Evolutionary conservation across 1,140 invertebrate genomes (phyloP), one percentile per base, ranked within the genome.

Genomic region (Bacillus rossius): DNA sequence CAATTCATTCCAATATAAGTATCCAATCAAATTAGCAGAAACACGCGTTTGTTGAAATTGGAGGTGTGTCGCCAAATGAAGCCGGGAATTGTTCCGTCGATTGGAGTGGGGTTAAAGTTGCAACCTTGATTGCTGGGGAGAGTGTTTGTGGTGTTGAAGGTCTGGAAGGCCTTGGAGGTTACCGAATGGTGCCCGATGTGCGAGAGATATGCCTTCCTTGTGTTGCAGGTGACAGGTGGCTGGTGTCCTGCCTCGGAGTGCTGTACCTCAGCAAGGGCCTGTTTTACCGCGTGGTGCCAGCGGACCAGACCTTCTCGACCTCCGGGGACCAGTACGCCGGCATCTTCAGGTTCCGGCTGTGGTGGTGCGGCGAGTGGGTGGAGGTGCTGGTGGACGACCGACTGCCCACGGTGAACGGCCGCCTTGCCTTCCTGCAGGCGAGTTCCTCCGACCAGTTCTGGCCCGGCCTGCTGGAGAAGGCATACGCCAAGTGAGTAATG

Each of bases 341-440:
- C 1, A 83, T 96, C 13, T 97, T 96, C 75, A 84, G 91, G 63
- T 99, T 99, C 77, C 84, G 92, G 0, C 73, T 97, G 16, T 97
- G 94, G 93, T 95, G 93, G 89, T 95, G 92, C 66, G 94, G 94
- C 0, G 87, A 95, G 71, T 97, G 94, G 96, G 85, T 90, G 14
- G 94, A 98, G 69, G 94, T 99, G 1, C 76, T 96, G 14, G 91
- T 99, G 16, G 96, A 99, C 75, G 96, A 99, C 73, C 81, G 94
- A 16, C 79, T 99, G 43, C 96, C 96, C 0, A 96, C 94, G 0
- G 91, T 96, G 58, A 87, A 94, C 67, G 92, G 91, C 2, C 84
- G 89, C 64, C 77, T 99, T 43, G 90, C 95, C 7, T 99, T 98
- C 76, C 83, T 97, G 64, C 94, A 98, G 69, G 88, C 91, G 13